Conservation (phyloP, 2,888 invertebrate genomes). For the Aphrophora alni region DNA sequence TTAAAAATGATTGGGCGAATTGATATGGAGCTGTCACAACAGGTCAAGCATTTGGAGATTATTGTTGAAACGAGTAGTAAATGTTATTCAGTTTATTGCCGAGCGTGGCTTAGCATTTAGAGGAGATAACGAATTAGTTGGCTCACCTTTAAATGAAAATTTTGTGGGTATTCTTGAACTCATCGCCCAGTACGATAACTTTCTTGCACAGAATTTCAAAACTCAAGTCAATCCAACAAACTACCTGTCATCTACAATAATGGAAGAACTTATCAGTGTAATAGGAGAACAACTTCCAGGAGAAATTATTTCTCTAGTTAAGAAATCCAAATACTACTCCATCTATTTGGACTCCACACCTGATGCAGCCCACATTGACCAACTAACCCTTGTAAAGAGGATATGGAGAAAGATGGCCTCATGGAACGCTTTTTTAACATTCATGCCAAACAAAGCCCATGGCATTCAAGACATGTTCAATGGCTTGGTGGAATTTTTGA, state of each 20-base stretch:
- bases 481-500: too few relatives aligned
- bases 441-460: too few relatives aligned
- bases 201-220: constrained; percentile 10
- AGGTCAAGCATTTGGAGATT: too few relatives aligned
- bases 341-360: constrained; percentile 46
- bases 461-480: too few relatives aligned
- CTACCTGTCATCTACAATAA: constrained; percentile 44
- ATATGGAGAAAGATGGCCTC: too few relatives aligned
- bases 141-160: constrained; percentile 40
- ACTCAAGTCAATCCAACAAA: constrained; percentile 33
- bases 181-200: constrained; percentile 41
- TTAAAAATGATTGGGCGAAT: too few relatives aligned
- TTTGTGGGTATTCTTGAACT: constrained; percentile 42
- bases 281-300: constrained; percentile 25
- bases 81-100: too few relatives aligned
- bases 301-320: constrained; percentile 38
- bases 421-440: too few relatives aligned
- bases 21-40: too few relatives aligned
- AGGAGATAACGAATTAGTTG: constrained; percentile 32
- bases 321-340: constrained; percentile 40
- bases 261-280: constrained; percentile 44
- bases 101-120: constrained; percentile 39
- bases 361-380: constrained; percentile 43
- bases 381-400: too few relatives aligned
- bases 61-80: too few relatives aligned